Percentiles rank a stretch among this genome's conserved stretches.
phyloP scores from a whole-genome alignment of 2,113 vertebrate genomes.

The Neolamprologus toae region DNA sequence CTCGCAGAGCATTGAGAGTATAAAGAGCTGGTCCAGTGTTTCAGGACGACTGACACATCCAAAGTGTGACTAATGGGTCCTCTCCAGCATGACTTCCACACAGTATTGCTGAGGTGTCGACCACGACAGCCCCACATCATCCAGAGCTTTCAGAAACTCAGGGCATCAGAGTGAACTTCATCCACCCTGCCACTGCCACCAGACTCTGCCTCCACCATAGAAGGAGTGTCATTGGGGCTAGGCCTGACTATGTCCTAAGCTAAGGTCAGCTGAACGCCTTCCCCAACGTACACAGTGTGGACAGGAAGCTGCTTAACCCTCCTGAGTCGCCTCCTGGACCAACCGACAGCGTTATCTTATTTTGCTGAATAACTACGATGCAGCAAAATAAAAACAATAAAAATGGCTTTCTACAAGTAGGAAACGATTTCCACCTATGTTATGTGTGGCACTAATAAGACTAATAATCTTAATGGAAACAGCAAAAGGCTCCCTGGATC shows the following conservation, averaged over 20 bases:
- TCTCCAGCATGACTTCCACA: background rate
- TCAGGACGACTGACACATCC: background rate
- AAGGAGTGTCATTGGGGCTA: background rate
- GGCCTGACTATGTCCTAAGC: background rate
- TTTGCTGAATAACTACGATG: background rate
- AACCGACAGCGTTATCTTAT: background rate
- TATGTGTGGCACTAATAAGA: background rate
- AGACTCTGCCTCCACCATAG: background rate
- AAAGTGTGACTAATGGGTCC: background rate
- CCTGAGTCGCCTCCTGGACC: background rate
- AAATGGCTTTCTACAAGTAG: background rate
- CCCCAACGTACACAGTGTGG: background rate
- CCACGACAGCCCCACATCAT: background rate
- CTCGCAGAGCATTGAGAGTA: rapidly evolving
- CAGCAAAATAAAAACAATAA: background rate
- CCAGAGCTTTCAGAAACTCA: background rate
- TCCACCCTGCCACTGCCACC: background rate
- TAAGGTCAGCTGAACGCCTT: background rate
- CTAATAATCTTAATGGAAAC: background rate
- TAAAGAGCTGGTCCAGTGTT: background rate
- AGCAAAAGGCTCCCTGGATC: background rate
- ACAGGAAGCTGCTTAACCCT: background rate
- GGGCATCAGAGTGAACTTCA: background rate
- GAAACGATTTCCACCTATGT: background rate
- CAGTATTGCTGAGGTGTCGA: background rate